Conservation (phyloP, 2,888 invertebrate species). For the Tetheella fluctuosa region DNA sequence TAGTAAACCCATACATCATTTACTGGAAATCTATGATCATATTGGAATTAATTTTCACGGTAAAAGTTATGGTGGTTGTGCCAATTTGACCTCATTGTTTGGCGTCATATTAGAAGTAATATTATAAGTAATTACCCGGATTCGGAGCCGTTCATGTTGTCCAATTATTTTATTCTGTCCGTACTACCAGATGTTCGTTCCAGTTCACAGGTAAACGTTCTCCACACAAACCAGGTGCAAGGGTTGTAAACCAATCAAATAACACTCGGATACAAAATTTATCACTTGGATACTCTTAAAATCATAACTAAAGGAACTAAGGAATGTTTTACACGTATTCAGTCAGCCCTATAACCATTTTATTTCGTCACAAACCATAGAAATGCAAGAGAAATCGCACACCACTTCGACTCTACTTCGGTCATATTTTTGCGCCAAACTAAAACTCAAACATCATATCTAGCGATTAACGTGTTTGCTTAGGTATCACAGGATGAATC, state of each 20-base stretch:
- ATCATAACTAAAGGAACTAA: slow-evolving; percentile 66
- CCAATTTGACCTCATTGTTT: slow-evolving; percentile 33
- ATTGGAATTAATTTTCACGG: neutral
- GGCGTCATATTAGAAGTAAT: slow-evolving; percentile 41
- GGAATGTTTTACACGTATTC: slow-evolving; percentile 62
- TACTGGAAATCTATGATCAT: too few relatives aligned
- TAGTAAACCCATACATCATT: neutral
- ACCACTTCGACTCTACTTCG: slow-evolving; percentile 74
- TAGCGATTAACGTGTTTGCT: slow-evolving; percentile 44
- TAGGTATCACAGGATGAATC: slow-evolving; percentile 53
- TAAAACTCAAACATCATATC: slow-evolving; percentile 47
- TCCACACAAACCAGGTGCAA: slow-evolving; percentile 62
- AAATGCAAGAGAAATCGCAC: slow-evolving; percentile 81
- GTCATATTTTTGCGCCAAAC: slow-evolving; percentile 73
- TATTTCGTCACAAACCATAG: slow-evolving; percentile 79
- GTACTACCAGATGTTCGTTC: slow-evolving; percentile 49
- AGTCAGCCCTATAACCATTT: slow-evolving; percentile 67
- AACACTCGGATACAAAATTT: slow-evolving; percentile 55
- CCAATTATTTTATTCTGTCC: slow-evolving; percentile 42
- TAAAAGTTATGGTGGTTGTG: neutral
- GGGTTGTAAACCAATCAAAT: slow-evolving; percentile 52
- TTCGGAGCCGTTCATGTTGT: slow-evolving; percentile 90
- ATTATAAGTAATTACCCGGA: slow-evolving; percentile 86
- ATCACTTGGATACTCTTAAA: slow-evolving; percentile 68
- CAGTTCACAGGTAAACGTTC: slow-evolving; percentile 51